Base-by-base conservation (phyloP, 1,140 invertebrate species). In the Saccostrea echinata region DNA sequence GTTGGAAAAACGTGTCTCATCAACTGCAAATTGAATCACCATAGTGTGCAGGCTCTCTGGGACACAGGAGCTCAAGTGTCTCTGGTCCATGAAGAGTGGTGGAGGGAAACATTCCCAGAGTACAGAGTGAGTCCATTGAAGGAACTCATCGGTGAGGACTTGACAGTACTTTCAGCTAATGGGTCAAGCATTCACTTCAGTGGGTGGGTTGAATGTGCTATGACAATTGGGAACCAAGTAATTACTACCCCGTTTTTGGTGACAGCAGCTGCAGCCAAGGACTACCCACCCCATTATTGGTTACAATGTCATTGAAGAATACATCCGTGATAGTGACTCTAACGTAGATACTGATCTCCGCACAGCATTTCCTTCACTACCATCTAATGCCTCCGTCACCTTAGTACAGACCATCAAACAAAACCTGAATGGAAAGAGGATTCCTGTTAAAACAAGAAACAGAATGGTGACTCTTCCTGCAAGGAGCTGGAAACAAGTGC, bases 251-350 rank as follows among this genome's bases (percentile, higher is more conserved):
- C 89, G 52, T 88, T 90, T 81, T 52, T 90, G 27, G 82, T 88
- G 8, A 52, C 81, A 27, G 12, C 57, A 21, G 51, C 52, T 53
- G 4, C 35, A 13, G 68, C 24, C 6, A 85, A 76, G 1, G 16
- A 83, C 52, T 11, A 21, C 3, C n/a, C n/a, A n/a, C n/a, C 80
- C 87, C 6, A 88, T 87, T 24, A 11, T 89, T 43, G 87, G 85
- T 21, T 90, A 88, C 88, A 87, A 88, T 85, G 87, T 90, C 1
- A 90, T 90, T 55, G 61, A 84, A 43, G n/a, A n/a, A n/a, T n/a
- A n/a, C n/a, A n/a, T n/a, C n/a, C n/a, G n/a, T n/a, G n/a, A n/a
- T n/a, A n/a, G 33, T 88, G 24, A 64, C 24, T 12, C 52, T 53
- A 53, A 53, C 6, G 52, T 53, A 12, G 12, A 53, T 53, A 12